These are phyloP conservation scores for Spheniscus mendiculus DNA, from an alignment of 2,113 vertebrate genomes.

Conservation along the genomic window DNA sequence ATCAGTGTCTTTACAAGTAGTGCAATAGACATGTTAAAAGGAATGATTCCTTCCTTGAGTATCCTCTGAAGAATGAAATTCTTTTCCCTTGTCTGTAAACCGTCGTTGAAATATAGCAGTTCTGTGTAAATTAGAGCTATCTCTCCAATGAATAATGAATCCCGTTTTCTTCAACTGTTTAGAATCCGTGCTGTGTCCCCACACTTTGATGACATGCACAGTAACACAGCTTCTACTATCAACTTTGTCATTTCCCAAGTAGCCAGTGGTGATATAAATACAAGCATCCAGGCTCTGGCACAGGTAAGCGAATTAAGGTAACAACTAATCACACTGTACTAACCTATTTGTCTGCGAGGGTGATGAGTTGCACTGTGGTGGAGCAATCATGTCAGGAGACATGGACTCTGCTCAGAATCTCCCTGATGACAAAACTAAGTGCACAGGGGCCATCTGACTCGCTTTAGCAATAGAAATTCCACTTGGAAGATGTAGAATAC, in stretches of 20 bases:
- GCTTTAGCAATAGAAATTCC: background rate
- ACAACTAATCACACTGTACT: background rate
- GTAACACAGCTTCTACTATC: conserved; percentile 96
- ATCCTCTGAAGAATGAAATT: background rate
- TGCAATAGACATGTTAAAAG: background rate
- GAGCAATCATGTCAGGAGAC: conserved; percentile 67
- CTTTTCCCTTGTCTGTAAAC: background rate
- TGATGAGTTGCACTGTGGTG: conserved; percentile 81
- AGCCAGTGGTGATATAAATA: conserved; percentile 94
- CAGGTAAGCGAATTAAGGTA: conserved; percentile 80
- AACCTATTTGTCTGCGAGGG: conserved; percentile 56
- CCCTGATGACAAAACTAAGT: conserved; percentile 78
- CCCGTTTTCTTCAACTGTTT: conserved; percentile 20
- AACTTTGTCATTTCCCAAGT: conserved; percentile 99
- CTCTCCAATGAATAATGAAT: background rate
- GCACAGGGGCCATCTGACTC: conserved; percentile 87
- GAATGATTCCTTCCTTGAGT: background rate
- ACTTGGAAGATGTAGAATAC: background rate
- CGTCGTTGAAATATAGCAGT: background rate
- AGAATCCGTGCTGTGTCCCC: conserved; percentile 92
- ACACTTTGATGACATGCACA: conserved; percentile 95
- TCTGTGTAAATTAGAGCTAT: background rate
- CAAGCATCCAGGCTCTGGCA: conserved; percentile 94
- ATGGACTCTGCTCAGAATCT: conserved; percentile 63
- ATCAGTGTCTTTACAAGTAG: background rate